These are phyloP conservation scores for Coleophora flavipennella DNA, from an alignment of 2,888 invertebrate genomes.

Conservation along the genomic window DNA sequence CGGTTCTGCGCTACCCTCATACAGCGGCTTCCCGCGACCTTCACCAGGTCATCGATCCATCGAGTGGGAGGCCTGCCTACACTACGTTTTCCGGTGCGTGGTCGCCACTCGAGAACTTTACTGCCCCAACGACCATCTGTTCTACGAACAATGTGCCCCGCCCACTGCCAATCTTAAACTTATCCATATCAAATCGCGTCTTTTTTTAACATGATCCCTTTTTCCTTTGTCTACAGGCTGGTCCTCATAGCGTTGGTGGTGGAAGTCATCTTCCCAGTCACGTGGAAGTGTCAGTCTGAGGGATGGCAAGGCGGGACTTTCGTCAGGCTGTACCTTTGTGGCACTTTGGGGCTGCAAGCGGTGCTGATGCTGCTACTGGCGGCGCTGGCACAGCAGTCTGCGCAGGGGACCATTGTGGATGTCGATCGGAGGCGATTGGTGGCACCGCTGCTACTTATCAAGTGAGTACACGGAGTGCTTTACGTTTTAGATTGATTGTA, in stretches of 20 bases:
- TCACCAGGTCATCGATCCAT: too few species aligned
- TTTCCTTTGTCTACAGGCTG: slow-evolving; percentile 66
- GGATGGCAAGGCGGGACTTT: slow-evolving; percentile 81
- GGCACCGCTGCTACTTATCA: slow-evolving; percentile 79
- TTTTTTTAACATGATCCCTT: too few species aligned
- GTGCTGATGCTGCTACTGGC: slow-evolving; percentile 76
- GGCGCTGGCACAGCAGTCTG: slow-evolving; percentile 79
- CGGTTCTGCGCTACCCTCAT: too few species aligned
- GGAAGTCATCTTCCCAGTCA: slow-evolving; percentile 75
- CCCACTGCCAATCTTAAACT: too few species aligned
- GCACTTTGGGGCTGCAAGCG: slow-evolving; percentile 77
- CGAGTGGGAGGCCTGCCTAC: too few species aligned
- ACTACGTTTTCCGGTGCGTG: too few species aligned
- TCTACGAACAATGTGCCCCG: too few species aligned
- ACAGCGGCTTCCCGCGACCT: too few species aligned
- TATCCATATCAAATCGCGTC: too few species aligned
- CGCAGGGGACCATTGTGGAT: slow-evolving; percentile 85
- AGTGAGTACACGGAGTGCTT: slow-evolving; percentile 62
- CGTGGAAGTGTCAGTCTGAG: slow-evolving; percentile 78
- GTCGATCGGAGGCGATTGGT: slow-evolving; percentile 79
- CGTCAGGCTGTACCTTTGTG: slow-evolving; percentile 81
- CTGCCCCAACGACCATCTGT: too few species aligned
- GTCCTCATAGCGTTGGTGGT: slow-evolving; percentile 76
- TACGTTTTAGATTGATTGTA: too few species aligned
- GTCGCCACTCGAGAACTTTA: too few species aligned